phyloP scores from a whole-genome alignment of 2,113 vertebrate species.

The Sapayoa aenigma region DNA sequence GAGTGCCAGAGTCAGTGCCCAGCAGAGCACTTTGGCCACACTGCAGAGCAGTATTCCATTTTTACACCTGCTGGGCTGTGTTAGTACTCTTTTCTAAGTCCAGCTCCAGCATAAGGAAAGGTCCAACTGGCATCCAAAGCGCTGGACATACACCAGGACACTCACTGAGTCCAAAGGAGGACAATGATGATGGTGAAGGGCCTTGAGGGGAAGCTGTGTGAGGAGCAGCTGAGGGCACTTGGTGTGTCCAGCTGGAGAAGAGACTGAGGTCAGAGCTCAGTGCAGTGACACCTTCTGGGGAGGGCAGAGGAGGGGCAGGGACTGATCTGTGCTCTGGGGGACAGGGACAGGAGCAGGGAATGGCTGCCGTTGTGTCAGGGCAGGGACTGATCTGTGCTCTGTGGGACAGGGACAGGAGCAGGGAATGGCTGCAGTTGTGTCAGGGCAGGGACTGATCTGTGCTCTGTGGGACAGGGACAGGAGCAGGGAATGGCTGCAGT shows the following conservation, averaged over 20 bases:
- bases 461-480: not conserved
- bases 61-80: not conserved
- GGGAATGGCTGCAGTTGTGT: not conserved
- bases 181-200: not conserved
- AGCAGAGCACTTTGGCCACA: not conserved
- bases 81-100: not conserved
- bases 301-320: not conserved
- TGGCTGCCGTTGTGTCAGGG: not conserved
- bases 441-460: not conserved
- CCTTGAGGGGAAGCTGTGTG: not conserved
- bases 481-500: not conserved
- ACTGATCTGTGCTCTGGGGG: not conserved
- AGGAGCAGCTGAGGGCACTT: not conserved
- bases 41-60: not conserved
- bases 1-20: accelerated
- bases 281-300: not conserved
- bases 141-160: not conserved
- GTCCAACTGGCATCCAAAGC: not conserved
- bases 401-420: not conserved
- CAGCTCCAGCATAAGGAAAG: not conserved
- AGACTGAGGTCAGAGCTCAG: not conserved
- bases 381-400: not conserved
- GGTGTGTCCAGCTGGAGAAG: not conserved
- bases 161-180: not conserved
- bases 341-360: not conserved